phyloP scores from a whole-genome alignment of 2,797 vertebrate species.

The Florisuga fusca region DNA sequence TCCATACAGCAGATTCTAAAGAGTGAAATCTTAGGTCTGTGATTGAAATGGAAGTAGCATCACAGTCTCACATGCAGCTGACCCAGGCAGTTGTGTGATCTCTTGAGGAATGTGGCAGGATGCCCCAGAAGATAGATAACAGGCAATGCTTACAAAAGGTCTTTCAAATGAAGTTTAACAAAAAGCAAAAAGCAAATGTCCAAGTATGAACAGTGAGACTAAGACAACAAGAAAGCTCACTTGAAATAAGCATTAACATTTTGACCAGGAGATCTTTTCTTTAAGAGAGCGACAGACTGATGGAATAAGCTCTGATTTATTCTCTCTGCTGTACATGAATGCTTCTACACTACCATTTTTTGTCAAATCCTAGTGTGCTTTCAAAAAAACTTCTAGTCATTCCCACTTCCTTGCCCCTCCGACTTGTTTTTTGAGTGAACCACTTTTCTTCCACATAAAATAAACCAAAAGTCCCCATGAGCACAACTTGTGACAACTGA shows the following conservation, averaged over 20 bases:
- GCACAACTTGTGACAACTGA: neutral
- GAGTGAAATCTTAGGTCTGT: neutral
- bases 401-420: neutral
- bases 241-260: neutral
- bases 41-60: neutral
- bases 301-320: neutral
- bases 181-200: neutral
- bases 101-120: neutral
- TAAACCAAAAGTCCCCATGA: neutral
- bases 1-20: neutral
- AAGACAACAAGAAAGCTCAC: neutral
- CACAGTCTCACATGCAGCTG: neutral
- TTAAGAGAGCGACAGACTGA: neutral
- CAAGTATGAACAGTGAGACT: neutral
- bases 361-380: neutral
- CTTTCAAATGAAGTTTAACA: neutral
- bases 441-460: neutral
- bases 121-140: neutral
- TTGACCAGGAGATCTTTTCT: neutral
- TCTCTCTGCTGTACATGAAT: neutral
- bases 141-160: neutral
- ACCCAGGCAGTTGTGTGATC: neutral
- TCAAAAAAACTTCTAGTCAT: neutral
- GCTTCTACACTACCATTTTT: neutral
- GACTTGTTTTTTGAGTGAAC: neutral